Base-by-base conservation (phyloP, 2,113 vertebrate species). In the Micronisus gabar region DNA sequence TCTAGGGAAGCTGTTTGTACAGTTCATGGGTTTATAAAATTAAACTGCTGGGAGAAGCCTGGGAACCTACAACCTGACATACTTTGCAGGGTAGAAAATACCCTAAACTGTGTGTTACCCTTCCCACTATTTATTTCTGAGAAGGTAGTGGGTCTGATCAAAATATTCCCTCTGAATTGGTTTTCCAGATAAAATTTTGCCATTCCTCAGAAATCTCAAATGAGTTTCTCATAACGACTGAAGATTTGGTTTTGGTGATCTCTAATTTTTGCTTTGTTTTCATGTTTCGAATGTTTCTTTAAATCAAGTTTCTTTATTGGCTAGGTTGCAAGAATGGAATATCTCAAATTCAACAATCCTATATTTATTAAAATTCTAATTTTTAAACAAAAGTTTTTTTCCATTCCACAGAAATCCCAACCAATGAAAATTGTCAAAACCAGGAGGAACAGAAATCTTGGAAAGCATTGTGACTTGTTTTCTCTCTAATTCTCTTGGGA, bases 401-500 rank as follows among this genome's bases (percentile, higher is more conserved):
- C 7, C 11, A 16, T 38, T 84, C 22, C 41, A 40, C 15, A 52
- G 61, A 85, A 87, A 85, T 56, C 43, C 11, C 43, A 85, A 3
- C 2, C 27, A 65, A 27, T 3, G 6, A 61, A 85, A 95, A 68
- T 6, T 19, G 19, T 30, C 71, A 38, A 72, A 92, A 52, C 6
- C 14, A 15, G 26, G 48, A 61, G 68, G 41, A 74, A 55, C 26
- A 23, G 32, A 74, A 67, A 45, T 63, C 26, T 72, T 85, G 20
- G 47, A 55, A 65, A 67, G 5, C 0, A 2, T 21, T 0, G 1
- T 47, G 26, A 70, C 38, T 66, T 4, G 9, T 21, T 83, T 74
- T 88, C 71, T 41, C 45, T 62, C 25, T 13, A 36, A 26, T 18
- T 73, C 19, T 62, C 11, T 53, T 80, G 71, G 43, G 45, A 73